Evolutionary conservation across 2,113 vertebrate species (phyloP).

Genomic region (Danionella cerebrum): DNA sequence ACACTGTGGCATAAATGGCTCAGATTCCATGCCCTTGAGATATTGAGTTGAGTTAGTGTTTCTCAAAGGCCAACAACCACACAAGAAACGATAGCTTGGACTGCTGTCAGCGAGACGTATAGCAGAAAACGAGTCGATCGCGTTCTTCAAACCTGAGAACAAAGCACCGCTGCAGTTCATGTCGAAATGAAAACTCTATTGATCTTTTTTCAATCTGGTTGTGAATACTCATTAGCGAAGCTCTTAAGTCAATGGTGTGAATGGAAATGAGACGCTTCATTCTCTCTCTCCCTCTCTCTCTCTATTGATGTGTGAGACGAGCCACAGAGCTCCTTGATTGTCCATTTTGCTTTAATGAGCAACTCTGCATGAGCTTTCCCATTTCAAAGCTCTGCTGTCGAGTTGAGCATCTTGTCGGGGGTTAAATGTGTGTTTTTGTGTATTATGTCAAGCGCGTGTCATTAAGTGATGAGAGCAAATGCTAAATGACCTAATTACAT

Average conservation of each 20-base stretch:
- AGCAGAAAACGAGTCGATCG: neutral
- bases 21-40: constrained; percentile 17
- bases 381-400: neutral
- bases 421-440: neutral
- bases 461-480: constrained; percentile 9
- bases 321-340: neutral
- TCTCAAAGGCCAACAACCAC: neutral
- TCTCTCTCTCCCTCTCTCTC: no score
- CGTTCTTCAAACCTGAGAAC: neutral
- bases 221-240: constrained; percentile 17
- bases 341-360: constrained; percentile 12
- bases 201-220: neutral
- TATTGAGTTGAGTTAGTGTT: neutral
- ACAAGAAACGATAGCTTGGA: neutral
- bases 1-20: constrained; percentile 16
- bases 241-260: neutral
- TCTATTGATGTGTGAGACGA: constrained; percentile 3
- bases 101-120: neutral
- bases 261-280: neutral
- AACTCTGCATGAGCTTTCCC: neutral
- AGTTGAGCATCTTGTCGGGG: neutral
- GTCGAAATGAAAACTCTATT: constrained; percentile 21
- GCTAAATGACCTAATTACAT: constrained; percentile 18
- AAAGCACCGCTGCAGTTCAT: neutral
- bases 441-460: neutral